These are phyloP conservation scores for Sanderia malayensis DNA, from an alignment of 30 jellyfish, hydroid and myxozoan genomes.

Conservation along the genomic window DNA sequence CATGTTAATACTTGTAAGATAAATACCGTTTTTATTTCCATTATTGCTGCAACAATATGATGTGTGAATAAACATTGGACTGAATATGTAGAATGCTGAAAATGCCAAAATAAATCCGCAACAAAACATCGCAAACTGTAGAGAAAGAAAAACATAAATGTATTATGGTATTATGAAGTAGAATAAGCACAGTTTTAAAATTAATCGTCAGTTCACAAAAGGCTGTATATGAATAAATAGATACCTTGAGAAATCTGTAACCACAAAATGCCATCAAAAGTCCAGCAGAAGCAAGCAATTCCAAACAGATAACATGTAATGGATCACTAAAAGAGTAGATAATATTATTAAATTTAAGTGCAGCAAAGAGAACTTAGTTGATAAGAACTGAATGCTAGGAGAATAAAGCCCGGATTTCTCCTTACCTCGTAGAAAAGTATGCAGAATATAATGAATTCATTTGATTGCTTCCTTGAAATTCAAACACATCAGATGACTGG, in stretches of 20 bases:
- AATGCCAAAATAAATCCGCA: conserved; percentile 78
- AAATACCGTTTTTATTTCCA: conserved; percentile 42
- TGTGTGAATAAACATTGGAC: conserved; percentile 69
- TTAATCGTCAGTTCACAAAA: no score
- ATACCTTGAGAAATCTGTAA: conserved; percentile 77
- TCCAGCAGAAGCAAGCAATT: conserved; percentile 61
- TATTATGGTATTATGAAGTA: no score
- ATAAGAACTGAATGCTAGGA: no score
- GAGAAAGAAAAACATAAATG: no score
- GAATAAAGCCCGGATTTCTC: no score
- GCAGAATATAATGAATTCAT: conserved; percentile 9
- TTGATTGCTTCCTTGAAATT: not conserved
- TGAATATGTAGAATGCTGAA: conserved; percentile 73
- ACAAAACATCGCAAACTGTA: conserved; percentile 78
- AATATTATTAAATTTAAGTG: no score
- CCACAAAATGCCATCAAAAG: conserved; percentile 56
- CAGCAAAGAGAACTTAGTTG: no score
- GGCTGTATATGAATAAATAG: no score
- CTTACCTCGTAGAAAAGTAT: conserved; percentile 29
- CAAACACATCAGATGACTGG: not conserved
- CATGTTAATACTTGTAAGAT: not conserved
- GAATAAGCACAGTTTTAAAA: no score
- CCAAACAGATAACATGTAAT: conserved; percentile 53
- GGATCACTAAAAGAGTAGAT: conserved; percentile 43
- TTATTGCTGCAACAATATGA: conserved; percentile 73